Evolutionary conservation across 2,797 vertebrate species (phyloP), one percentile per base, ranked within the genome.

Genomic region (Rhabdomys pumilio): DNA sequence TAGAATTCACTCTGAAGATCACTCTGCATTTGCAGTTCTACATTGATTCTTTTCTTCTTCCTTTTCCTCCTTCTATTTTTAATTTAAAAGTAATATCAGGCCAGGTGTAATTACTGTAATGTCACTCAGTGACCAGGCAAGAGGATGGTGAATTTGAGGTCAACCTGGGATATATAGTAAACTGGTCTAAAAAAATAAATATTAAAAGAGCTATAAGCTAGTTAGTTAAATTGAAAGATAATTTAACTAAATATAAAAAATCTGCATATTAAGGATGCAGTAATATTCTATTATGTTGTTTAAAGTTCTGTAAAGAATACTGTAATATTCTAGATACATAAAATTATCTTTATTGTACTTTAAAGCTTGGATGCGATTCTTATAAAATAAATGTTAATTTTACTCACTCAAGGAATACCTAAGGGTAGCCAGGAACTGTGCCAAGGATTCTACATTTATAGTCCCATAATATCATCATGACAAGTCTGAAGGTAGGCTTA

Each of bases 351-450:
- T 76, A 20, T 38, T 86, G 90, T 63, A 57, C 93, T 82, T 77
- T 85, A 87, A 97, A 88, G 3, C 13, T 93, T 91, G 26, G 31
- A 59, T 82, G 55, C 26, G 63, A 72, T 90, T 92, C 55, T 96
- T 97, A 77, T 93, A 93, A 90, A 89, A 65, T 92, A 86, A 94
- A 80, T 75, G 22, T 55, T 91, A 83, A 29, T 80, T n/a, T 87
- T 50, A 91, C 22, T 73, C 24, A 90, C 22, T 69, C 82, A 85
- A 26, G 91, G 34, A 88, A 29, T 85, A 77, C 63, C 44, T 80
- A 34, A 57, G 90, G 31, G 47, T 75, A n/a, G 41, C 17, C 59
- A 85, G 38, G 44, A 93, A 83, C 41, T 89, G 0, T 88, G 17
- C 50, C 41, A 50, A 89, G 4, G 10, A 88, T 85, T 95, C 93